A percentile compares a stretch with the other conserved stretches of the same genome.
phyloP scores from a whole-genome alignment of 2,888 invertebrate species.

The Stenolophus ochropezus region DNA sequence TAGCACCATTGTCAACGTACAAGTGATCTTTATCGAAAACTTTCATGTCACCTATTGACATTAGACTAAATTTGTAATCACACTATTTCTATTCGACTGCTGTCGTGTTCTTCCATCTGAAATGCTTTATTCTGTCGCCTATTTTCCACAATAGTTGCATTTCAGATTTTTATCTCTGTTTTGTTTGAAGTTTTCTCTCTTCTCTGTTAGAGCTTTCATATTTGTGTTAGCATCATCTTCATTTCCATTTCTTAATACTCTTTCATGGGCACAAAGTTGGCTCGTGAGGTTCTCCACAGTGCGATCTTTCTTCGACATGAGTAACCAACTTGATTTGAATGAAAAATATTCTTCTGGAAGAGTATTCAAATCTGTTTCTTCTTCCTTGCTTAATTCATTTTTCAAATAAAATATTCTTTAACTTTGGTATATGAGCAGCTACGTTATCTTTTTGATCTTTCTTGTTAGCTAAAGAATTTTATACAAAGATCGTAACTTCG shows the following conservation, averaged over 20 bases:
- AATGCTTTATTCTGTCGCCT: slow-evolving; percentile 48
- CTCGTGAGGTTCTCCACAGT: slow-evolving; percentile 54
- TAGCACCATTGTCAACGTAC: slow-evolving; percentile 58
- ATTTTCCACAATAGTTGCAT: slow-evolving; percentile 54
- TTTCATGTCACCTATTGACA: neutral
- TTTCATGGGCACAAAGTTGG: slow-evolving; percentile 59
- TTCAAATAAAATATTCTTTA: slow-evolving; percentile 48
- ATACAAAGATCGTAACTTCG: no score
- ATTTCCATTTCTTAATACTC: slow-evolving; percentile 22
- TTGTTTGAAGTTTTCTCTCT: neutral
- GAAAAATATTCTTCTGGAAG: slow-evolving; percentile 59
- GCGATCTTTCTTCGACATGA: slow-evolving; percentile 47
- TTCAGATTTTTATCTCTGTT: slow-evolving; percentile 21
- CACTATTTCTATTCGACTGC: neutral
- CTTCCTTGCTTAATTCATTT: slow-evolving; percentile 4
- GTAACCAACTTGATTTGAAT: slow-evolving; percentile 56
- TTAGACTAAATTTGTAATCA: neutral
- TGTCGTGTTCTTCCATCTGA: slow-evolving; percentile 55
- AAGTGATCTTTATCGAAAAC: slow-evolving; percentile 25
- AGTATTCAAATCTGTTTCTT: slow-evolving; percentile 22
- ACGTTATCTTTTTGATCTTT: slow-evolving; percentile 53
- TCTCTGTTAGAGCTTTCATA: slow-evolving; percentile 2
- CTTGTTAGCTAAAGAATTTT: slow-evolving; percentile 61
- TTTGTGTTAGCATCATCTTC: neutral
- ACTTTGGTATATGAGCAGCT: slow-evolving; percentile 56